phyloP scores from a whole-genome alignment of 1,140 invertebrate genomes.

The Drosophila mauritiana region DNA sequence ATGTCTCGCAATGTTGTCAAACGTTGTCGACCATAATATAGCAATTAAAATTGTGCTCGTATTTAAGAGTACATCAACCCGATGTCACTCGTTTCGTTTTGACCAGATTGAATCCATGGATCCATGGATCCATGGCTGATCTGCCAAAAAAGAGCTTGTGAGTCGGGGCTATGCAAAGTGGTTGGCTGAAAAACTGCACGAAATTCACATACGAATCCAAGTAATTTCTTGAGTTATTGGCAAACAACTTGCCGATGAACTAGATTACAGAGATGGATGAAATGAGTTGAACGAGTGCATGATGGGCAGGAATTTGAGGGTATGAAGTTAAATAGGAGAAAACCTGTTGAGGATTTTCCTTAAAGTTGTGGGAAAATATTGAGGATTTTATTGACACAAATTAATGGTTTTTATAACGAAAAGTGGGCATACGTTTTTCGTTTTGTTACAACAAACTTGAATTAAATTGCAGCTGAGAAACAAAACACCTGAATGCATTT shows the following conservation, averaged over 20 bases:
- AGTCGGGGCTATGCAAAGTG: conserved; percentile 39
- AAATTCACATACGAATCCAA: conserved; percentile 22
- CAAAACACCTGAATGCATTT: conserved; percentile 31
- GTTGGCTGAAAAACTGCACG: conserved; percentile 7
- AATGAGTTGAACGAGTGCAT: conserved; percentile 22
- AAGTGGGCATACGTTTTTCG: too few relatives aligned
- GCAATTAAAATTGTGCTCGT: conserved; percentile 70
- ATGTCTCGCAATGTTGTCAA: conserved; percentile 68
- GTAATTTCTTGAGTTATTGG: conserved; percentile 47
- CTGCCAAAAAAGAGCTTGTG: conserved; percentile 28
- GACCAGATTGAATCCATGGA: background rate
- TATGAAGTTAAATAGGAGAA: background rate
- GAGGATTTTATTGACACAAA: background rate
- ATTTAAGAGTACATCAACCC: conserved; percentile 71
- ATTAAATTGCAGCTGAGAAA: background rate
- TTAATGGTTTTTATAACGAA: too few relatives aligned
- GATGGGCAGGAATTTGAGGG: conserved; percentile 27
- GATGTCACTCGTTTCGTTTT: conserved; percentile 38
- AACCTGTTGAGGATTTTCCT: conserved; percentile 2
- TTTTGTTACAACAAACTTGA: background rate
- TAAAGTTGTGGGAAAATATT: background rate
- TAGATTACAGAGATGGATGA: conserved; percentile 22
- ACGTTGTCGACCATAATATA: conserved; percentile 76
- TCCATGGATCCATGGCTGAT: conserved; percentile 9
- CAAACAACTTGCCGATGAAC: conserved; percentile 41